A percentile compares a stretch with the other conserved stretches of the same genome.
phyloP scores from a whole-genome alignment of 30 jellyfish, hydroid and myxozoan species.

The Sanderia malayensis region DNA sequence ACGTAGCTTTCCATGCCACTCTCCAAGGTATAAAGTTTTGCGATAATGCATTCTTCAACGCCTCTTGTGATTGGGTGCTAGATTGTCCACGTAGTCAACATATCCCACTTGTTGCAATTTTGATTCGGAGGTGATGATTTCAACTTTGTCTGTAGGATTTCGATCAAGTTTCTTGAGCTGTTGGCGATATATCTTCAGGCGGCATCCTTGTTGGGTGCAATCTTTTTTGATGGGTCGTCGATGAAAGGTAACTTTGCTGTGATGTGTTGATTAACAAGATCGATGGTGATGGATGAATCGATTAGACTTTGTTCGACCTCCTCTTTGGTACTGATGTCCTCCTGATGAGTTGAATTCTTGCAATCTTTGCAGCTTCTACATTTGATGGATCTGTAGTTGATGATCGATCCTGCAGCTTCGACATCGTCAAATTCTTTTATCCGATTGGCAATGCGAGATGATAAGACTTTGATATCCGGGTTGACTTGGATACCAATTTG shows the following conservation, averaged over 20 bases:
- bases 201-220: conserved; percentile 1
- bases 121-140: not conserved
- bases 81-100: not conserved
- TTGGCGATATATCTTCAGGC: conserved; percentile 4
- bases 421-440: not conserved
- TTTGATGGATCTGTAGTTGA: not conserved
- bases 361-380: not conserved
- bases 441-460: too few species aligned
- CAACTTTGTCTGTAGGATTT: not conserved
- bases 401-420: not conserved
- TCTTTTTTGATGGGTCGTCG: not conserved
- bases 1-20: not conserved
- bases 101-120: not conserved
- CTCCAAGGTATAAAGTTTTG: not conserved
- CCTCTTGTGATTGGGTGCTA: not conserved
- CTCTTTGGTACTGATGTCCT: not conserved
- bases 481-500: not conserved
- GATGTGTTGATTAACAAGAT: not conserved
- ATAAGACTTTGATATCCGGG: not conserved
- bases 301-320: not conserved
- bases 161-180: not conserved
- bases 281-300: not conserved
- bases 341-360: not conserved
- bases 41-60: not conserved
- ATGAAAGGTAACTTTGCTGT: not conserved